phyloP scores from a whole-genome alignment of 2,888 invertebrate genomes.

The Agrochola litura region DNA sequence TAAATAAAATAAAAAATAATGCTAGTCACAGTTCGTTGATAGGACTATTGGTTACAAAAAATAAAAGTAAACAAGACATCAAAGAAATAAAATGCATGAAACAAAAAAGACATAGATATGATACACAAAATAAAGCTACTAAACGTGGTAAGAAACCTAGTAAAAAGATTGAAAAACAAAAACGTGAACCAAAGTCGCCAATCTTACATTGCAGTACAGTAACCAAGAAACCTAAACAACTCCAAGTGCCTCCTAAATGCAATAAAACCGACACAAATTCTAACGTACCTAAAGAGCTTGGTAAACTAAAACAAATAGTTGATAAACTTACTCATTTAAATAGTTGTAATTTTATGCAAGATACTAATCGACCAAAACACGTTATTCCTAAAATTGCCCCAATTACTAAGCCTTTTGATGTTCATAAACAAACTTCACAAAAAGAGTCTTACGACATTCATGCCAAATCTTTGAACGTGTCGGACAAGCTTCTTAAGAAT shows the following conservation, averaged over 20 bases:
- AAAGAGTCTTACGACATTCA: neutral
- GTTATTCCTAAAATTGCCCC: constrained; percentile 10
- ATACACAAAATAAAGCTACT: constrained; percentile 11
- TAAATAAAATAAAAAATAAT: neutral
- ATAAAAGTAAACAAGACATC: constrained; percentile 1
- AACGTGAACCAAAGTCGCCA: constrained; percentile 48
- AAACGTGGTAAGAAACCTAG: constrained; percentile 16
- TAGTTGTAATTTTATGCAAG: neutral
- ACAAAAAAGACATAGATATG: neutral
- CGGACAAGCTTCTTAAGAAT: constrained; percentile 5
- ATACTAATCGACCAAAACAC: constrained; percentile 2
- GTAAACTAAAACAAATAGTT: constrained; percentile 17
- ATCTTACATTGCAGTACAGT: constrained; percentile 48
- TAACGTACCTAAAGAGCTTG: constrained; percentile 1
- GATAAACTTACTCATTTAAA: constrained; percentile 20
- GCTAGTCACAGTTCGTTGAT: neutral
- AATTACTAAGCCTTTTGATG: neutral
- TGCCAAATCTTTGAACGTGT: neutral
- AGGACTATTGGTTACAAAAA: constrained; percentile 20
- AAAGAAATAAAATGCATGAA: constrained; percentile 11
- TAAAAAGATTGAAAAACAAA: constrained; percentile 23
- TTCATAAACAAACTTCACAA: constrained; percentile 9
- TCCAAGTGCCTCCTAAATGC: constrained; percentile 8
- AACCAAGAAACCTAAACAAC: constrained; percentile 39
- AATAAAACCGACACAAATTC: constrained; percentile 6